Conservation (phyloP, 2,113 vertebrate genomes). For the Peromyscus leucopus region DNA sequence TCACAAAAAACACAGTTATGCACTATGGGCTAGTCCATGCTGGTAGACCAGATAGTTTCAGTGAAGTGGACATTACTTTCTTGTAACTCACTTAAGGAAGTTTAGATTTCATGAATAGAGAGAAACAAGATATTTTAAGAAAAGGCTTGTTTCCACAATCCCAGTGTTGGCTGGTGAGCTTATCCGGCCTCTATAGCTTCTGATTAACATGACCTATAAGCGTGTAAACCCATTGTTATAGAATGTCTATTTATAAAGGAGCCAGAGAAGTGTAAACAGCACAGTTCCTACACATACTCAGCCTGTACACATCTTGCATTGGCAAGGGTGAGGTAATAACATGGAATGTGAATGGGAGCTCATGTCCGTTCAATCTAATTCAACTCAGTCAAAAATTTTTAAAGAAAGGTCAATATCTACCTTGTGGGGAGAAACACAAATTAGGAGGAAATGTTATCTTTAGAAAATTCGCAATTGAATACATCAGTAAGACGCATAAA, state of each 20-base stretch:
- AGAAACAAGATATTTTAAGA: constrained; percentile 34
- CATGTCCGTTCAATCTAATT: not conserved
- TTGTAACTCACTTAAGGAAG: not conserved
- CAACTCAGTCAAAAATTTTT: not conserved
- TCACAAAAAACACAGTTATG: not conserved
- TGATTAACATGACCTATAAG: not conserved
- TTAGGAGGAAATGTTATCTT: constrained; percentile 5
- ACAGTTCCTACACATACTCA: not conserved
- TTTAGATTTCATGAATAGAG: constrained; percentile 51
- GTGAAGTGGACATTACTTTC: not conserved
- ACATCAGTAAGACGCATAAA: not conserved
- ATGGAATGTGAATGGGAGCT: not conserved
- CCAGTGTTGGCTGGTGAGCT: not conserved
- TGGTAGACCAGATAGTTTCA: not conserved
- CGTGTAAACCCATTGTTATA: not conserved
- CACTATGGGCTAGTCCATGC: not conserved
- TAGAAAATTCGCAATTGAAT: not conserved
- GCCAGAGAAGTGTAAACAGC: not conserved
- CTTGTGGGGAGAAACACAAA: not conserved
- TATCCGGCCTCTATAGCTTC: not conserved
- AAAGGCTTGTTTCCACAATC: not conserved
- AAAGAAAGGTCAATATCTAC: not conserved
- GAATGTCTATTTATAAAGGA: not conserved
- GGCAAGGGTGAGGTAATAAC: not conserved
- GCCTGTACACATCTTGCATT: too few species aligned